These are phyloP conservation scores for Astreopora myriophthalma DNA, from an alignment of 64 coral and sea anemone genomes.

Conservation along the genomic window DNA sequence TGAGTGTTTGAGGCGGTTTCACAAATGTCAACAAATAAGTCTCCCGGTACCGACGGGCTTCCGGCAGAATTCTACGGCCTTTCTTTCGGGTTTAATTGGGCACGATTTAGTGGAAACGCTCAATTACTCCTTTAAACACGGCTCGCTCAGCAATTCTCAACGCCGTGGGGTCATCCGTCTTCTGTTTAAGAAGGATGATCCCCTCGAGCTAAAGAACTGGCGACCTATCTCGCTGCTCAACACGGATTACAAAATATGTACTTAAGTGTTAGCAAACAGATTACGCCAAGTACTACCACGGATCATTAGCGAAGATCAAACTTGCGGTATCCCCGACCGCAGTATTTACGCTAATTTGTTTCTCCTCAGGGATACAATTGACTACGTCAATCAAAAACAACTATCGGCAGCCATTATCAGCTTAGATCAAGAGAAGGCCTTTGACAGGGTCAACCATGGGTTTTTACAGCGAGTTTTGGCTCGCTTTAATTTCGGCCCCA, in stretches of 20 bases:
- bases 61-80: neutral
- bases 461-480: neutral
- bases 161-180: neutral
- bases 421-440: conserved; percentile 24
- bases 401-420: conserved; percentile 1
- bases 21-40: neutral
- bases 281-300: neutral
- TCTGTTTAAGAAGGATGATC: neutral
- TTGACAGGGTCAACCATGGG: neutral
- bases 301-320: conserved; percentile 17
- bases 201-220: conserved; percentile 10
- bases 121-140: neutral
- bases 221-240: neutral
- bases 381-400: neutral
- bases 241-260: conserved; percentile 23
- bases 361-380: neutral
- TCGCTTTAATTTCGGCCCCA: too few relatives aligned
- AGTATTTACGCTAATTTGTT: conserved; percentile 18
- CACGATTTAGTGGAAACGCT: neutral
- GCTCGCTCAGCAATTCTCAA: neutral
- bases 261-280: neutral
- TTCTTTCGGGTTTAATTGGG: neutral
- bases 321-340: conserved; percentile 20
- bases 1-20: neutral
- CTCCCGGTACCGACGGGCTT: neutral